Evolutionary conservation across 2,797 vertebrate genomes (phyloP).

Genomic region (Sphenopsis melanotis): DNA sequence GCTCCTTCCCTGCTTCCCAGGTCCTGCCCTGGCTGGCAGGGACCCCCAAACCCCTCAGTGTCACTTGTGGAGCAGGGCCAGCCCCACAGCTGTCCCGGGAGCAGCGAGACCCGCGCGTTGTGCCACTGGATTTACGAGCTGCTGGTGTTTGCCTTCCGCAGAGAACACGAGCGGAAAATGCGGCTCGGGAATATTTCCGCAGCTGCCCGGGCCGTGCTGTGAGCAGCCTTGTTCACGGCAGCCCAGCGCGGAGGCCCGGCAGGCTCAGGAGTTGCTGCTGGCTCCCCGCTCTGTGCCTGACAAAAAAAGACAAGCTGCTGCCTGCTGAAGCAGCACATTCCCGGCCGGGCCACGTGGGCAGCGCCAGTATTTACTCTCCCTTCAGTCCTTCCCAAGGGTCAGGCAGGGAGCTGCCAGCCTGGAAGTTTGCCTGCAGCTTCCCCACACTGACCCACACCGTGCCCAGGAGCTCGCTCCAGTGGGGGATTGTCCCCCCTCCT

Average conservation of each 20-base stretch:
- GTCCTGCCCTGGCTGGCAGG: background rate
- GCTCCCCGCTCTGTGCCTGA: background rate
- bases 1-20: background rate
- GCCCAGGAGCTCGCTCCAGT: background rate
- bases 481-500: accelerated
- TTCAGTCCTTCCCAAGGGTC: slow-evolving; percentile 42
- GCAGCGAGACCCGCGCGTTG: background rate
- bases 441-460: accelerated
- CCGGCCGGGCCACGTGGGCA: slow-evolving; percentile 29
- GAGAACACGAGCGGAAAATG: slow-evolving; percentile 33
- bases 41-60: accelerated
- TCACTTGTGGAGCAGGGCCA: background rate
- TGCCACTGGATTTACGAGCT: slow-evolving; percentile 25
- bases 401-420: slow-evolving; percentile 34
- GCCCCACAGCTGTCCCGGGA: background rate
- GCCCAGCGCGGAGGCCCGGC: slow-evolving; percentile 12
- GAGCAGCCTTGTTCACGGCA: slow-evolving; percentile 17
- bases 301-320: slow-evolving; percentile 21
- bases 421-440: background rate
- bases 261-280: slow-evolving; percentile 8
- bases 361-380: slow-evolving; percentile 42
- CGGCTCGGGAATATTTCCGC: slow-evolving; percentile 39
- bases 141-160: slow-evolving; percentile 15
- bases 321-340: slow-evolving; percentile 70
- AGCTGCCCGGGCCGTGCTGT: slow-evolving; percentile 13